phyloP scores from a whole-genome alignment of 1,140 invertebrate genomes.

The Venustaconcha ellipsiformis region DNA sequence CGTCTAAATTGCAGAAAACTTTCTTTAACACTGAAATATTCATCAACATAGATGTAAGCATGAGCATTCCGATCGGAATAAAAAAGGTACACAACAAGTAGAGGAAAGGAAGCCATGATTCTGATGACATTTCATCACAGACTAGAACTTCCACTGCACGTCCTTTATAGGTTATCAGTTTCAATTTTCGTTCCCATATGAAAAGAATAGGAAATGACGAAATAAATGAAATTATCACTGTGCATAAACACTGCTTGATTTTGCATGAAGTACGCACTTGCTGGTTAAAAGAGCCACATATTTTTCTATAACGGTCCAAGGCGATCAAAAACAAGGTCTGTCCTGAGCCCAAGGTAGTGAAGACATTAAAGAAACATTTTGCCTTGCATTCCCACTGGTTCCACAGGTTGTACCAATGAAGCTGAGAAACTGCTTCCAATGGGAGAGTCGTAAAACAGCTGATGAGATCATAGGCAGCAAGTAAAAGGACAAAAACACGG shows the following conservation, averaged over 20 bases:
- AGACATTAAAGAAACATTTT: constrained; percentile 37
- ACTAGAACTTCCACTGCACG: neutral
- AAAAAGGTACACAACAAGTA: constrained; percentile 9
- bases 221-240: constrained; percentile 1
- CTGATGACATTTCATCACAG: constrained; percentile 15
- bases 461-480: constrained; percentile 42
- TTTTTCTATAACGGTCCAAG: constrained; percentile 41
- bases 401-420: constrained; percentile 43
- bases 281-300: constrained; percentile 34
- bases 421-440: constrained; percentile 41
- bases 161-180: constrained; percentile 2
- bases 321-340: constrained; percentile 36
- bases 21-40: too few species aligned
- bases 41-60: too few species aligned
- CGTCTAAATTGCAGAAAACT: too few species aligned
- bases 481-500: constrained; percentile 35
- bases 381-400: constrained; percentile 33
- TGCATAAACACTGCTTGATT: neutral
- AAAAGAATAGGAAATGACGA: constrained; percentile 4
- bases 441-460: constrained; percentile 44
- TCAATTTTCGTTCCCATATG: constrained; percentile 10
- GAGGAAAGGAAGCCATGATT: constrained; percentile 11
- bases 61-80: neutral
- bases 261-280: constrained; percentile 29
- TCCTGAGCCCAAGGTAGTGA: constrained; percentile 40